Conservation (phyloP, 2,797 vertebrate genomes). For the Eremophila alpestris region DNA sequence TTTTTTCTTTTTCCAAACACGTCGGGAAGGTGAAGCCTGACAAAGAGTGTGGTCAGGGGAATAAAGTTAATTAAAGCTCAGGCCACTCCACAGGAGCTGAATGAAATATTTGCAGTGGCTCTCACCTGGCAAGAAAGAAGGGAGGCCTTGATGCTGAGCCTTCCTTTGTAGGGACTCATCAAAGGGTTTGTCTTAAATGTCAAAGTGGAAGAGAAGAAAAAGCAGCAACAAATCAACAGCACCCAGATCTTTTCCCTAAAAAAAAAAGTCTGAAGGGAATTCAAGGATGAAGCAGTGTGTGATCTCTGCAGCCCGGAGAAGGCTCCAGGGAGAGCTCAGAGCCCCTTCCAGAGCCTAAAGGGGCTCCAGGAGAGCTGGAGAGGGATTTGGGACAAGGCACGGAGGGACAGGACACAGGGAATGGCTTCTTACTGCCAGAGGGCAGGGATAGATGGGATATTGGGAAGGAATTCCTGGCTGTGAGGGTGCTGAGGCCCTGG, state of each 20-base stretch:
- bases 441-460: background rate
- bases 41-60: background rate
- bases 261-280: background rate
- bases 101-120: background rate
- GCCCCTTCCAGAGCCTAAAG: background rate
- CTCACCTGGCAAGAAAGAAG: background rate
- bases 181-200: background rate
- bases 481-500: background rate
- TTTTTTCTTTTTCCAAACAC: background rate
- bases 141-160: background rate
- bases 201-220: background rate
- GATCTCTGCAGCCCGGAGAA: background rate
- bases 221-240: background rate
- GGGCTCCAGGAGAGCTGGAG: background rate
- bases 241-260: accelerated
- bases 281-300: accelerated
- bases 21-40: background rate
- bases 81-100: background rate
- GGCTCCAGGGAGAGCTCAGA: background rate
- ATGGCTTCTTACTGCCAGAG: background rate
- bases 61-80: background rate
- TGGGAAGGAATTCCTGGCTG: accelerated
- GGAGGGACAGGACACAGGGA: background rate
- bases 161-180: background rate
- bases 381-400: background rate